Evolutionary conservation across 2,888 invertebrate species (phyloP).

Genomic region (Epinotia bilunana): DNA sequence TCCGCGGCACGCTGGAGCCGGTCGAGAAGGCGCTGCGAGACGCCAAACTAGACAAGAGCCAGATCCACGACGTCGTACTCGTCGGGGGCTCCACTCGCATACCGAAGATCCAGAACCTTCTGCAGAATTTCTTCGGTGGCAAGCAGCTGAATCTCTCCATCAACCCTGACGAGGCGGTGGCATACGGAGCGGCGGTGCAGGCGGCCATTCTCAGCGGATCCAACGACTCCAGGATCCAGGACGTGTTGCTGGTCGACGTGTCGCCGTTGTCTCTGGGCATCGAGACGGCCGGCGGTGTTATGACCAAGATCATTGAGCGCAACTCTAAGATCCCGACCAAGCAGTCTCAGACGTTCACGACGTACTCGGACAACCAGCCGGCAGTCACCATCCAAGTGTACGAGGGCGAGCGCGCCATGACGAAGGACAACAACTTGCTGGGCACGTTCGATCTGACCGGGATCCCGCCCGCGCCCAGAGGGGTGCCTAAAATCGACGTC

Average conservation of each 20-base stretch:
- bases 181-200: slow-evolving; percentile 88
- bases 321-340: slow-evolving; percentile 87
- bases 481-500: slow-evolving; percentile 85
- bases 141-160: slow-evolving; percentile 87
- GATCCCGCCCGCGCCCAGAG: slow-evolving; percentile 85
- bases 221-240: slow-evolving; percentile 88
- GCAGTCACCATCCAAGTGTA: slow-evolving; percentile 87
- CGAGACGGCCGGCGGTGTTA: slow-evolving; percentile 89
- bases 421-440: slow-evolving; percentile 87
- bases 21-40: slow-evolving; percentile 89
- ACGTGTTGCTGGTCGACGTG: slow-evolving; percentile 80
- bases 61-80: slow-evolving; percentile 89
- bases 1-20: slow-evolving; percentile 87
- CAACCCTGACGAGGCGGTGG: slow-evolving; percentile 90
- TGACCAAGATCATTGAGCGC: slow-evolving; percentile 88
- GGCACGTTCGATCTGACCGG: slow-evolving; percentile 84
- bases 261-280: slow-evolving; percentile 86
- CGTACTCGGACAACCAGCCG: slow-evolving; percentile 89
- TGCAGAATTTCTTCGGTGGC: slow-evolving; percentile 88
- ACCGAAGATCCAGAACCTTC: slow-evolving; percentile 88
- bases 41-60: slow-evolving; percentile 88
- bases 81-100: slow-evolving; percentile 91
- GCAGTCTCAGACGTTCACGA: slow-evolving; percentile 87
- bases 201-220: slow-evolving; percentile 87
- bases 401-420: slow-evolving; percentile 89